A percentile compares a stretch with the other conserved stretches of the same genome.
These are phyloP conservation scores for Wasmannia auropunctata DNA, from an alignment of 1,140 invertebrate genomes.

Conservation along the genomic window DNA sequence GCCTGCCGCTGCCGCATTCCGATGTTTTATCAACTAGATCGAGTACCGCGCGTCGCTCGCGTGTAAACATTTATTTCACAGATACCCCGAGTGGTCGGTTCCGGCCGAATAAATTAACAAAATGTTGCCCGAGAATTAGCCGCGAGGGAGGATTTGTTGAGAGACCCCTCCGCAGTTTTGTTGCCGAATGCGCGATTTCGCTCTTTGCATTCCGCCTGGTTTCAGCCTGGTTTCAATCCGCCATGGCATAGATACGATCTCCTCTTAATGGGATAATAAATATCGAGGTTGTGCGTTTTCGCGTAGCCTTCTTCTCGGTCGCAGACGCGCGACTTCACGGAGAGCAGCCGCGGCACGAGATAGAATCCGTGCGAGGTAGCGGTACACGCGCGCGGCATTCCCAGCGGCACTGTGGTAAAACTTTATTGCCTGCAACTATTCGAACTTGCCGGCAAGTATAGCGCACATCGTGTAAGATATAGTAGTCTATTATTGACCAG, in stretches of 20 bases:
- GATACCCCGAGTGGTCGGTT: not conserved
- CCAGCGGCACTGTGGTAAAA: not conserved
- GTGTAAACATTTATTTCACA: slow-evolving; percentile 1
- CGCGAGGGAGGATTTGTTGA: too few species aligned
- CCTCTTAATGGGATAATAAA: slow-evolving; percentile 58
- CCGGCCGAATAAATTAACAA: not conserved
- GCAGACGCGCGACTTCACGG: not conserved
- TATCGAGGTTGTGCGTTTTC: slow-evolving; percentile 38
- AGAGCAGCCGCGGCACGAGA: not conserved
- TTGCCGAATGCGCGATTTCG: not conserved
- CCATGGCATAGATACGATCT: slow-evolving; percentile 18
- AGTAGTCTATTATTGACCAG: not conserved
- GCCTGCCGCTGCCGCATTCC: not conserved
- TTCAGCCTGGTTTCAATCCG: not conserved
- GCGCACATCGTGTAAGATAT: not conserved
- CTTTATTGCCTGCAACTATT: slow-evolving; percentile 26
- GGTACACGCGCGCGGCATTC: not conserved
- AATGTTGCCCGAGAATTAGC: not conserved
- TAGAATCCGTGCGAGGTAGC: not conserved
- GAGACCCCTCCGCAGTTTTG: not conserved
- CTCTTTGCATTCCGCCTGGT: not conserved
- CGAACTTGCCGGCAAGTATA: not conserved
- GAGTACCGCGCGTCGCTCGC: not conserved
- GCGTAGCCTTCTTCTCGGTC: slow-evolving; percentile 43
- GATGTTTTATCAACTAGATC: not conserved